phyloP scores from a whole-genome alignment of 2,797 vertebrate species.

The Poecilia picta region DNA sequence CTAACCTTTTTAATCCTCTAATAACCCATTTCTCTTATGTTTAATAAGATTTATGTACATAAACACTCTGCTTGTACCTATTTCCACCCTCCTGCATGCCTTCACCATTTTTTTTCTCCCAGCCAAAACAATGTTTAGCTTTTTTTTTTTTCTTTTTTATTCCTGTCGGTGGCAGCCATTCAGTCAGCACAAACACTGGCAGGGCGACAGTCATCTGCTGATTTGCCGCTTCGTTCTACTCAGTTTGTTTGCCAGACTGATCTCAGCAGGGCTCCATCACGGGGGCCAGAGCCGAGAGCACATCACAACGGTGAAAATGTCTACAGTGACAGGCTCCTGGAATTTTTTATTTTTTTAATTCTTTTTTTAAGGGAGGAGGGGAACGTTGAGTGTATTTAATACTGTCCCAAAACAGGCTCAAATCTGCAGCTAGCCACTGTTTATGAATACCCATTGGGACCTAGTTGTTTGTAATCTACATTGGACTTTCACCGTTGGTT shows the following conservation, averaged over 20 bases:
- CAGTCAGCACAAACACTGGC: constrained; percentile 70
- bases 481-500: constrained; percentile 54
- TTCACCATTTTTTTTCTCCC: constrained; percentile 15
- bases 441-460: constrained; percentile 49
- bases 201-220: constrained; percentile 59
- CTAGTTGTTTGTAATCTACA: constrained; percentile 56
- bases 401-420: constrained; percentile 48
- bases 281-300: constrained; percentile 48
- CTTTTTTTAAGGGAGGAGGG: neutral
- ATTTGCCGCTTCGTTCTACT: constrained; percentile 46
- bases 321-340: constrained; percentile 64
- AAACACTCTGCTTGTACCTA: constrained; percentile 1
- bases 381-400: constrained; percentile 69
- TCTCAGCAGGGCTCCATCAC: constrained; percentile 67
- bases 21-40: constrained; percentile 9
- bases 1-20: constrained; percentile 11
- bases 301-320: constrained; percentile 65
- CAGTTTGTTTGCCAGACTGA: constrained; percentile 58
- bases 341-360: constrained; percentile 10
- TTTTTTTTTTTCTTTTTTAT: constrained; percentile 3
- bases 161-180: constrained; percentile 56
- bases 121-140: constrained; percentile 64
- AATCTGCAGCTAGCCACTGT: constrained; percentile 38
- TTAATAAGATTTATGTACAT: constrained; percentile 5
- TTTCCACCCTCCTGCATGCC: constrained; percentile 19